phyloP scores from a whole-genome alignment of 2,888 invertebrate species.

The Hecatera dysodea region DNA sequence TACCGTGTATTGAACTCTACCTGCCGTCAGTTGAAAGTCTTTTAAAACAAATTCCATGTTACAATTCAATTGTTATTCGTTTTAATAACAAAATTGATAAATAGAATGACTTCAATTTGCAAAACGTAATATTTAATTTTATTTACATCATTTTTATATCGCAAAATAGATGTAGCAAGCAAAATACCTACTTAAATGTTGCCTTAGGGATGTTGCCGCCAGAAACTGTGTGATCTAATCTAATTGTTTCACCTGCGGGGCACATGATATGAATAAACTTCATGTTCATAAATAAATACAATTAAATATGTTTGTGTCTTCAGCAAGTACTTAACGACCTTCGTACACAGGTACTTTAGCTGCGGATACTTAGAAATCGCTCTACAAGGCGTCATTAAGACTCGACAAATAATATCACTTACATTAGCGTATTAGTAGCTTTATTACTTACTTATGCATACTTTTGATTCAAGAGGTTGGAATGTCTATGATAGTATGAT shows the following conservation, averaged over 20 bases:
- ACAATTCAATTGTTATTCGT: neutral
- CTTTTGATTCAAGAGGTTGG: slow-evolving; percentile 21
- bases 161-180: neutral
- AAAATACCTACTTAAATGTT: too few species aligned
- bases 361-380: slow-evolving; percentile 31
- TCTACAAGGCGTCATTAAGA: slow-evolving; percentile 11
- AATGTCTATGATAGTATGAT: slow-evolving; percentile 26
- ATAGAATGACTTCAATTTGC: neutral
- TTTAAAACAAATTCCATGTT: neutral
- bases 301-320: neutral
- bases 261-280: neutral
- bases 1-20: too few species aligned
- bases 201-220: neutral
- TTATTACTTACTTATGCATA: slow-evolving; percentile 10
- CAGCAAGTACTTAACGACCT: slow-evolving; percentile 16
- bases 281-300: neutral
- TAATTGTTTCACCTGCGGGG: neutral
- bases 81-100: neutral
- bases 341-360: slow-evolving; percentile 19
- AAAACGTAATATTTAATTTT: neutral
- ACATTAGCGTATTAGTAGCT: slow-evolving; percentile 36
- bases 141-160: neutral
- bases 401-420: slow-evolving; percentile 45
- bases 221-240: neutral
- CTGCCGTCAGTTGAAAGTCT: too few species aligned